Evolutionary conservation across 1,140 invertebrate species (phyloP).

Genomic region (Bradynema listronoti): DNA sequence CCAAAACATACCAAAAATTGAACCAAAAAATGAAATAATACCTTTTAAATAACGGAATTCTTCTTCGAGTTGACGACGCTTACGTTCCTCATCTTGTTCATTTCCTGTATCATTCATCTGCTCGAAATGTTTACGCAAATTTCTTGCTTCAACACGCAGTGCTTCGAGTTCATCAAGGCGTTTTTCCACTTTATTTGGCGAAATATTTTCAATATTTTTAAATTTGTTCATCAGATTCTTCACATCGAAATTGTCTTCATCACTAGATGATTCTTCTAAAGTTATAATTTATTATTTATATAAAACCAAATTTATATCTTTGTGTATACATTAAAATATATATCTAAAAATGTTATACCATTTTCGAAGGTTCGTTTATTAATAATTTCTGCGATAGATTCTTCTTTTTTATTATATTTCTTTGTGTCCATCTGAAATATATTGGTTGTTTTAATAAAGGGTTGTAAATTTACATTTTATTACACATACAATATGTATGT

Average conservation of each 20-base stretch:
- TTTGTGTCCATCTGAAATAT: conserved; percentile 24
- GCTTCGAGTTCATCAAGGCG: conserved; percentile 51
- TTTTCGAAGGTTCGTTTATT: conserved; percentile 35
- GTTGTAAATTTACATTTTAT: too few relatives aligned
- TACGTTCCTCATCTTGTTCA: conserved; percentile 45
- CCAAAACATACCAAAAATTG: neutral
- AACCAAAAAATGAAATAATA: conserved; percentile 1
- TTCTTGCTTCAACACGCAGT: conserved; percentile 46
- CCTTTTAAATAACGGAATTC: conserved; percentile 55
- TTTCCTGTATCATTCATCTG: conserved; percentile 9
- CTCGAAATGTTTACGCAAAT: conserved; percentile 36
- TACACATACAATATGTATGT: too few relatives aligned
- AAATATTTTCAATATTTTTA: conserved; percentile 52
- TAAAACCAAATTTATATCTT: neutral
- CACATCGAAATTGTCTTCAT: conserved; percentile 53
- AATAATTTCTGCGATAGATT: conserved; percentile 40
- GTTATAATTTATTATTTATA: neutral
- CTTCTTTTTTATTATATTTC: conserved; percentile 53
- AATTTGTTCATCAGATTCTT: conserved; percentile 59
- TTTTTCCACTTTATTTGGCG: conserved; percentile 33
- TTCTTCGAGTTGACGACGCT: conserved; percentile 48
- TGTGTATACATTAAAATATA: neutral
- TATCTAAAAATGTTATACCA: conserved; percentile 21
- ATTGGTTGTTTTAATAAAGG: too few relatives aligned
- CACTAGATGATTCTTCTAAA: conserved; percentile 36